Conservation (phyloP, 1,140 invertebrate genomes). For the Pseudomyrmex sp. region DNA sequence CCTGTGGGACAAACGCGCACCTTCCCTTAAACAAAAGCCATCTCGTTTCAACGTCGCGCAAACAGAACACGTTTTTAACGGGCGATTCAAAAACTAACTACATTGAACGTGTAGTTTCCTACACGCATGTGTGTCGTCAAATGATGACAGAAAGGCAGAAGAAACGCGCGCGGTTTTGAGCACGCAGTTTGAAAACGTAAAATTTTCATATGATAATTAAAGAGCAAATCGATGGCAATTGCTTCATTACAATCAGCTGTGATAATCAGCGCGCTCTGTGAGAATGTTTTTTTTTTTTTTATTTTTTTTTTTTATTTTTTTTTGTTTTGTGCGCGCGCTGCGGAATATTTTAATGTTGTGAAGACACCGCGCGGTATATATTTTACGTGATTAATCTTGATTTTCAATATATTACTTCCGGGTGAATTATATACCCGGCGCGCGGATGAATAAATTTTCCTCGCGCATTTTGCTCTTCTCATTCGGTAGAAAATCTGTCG, state of each 20-base stretch:
- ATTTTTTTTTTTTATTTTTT: not conserved
- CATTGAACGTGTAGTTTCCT: constrained; percentile 1
- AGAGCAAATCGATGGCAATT: constrained; percentile 12
- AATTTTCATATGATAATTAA: constrained; percentile 15
- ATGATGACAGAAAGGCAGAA: too few species aligned
- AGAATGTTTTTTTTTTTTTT: not conserved
- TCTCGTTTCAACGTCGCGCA: constrained; percentile 66
- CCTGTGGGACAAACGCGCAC: constrained; percentile 71
- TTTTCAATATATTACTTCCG: constrained; percentile 67
- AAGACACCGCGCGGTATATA: constrained; percentile 15
- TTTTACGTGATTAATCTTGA: constrained; percentile 62
- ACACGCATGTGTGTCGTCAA: not conserved
- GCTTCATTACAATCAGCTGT: not conserved
- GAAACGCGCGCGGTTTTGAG: too few species aligned
- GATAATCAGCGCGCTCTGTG: not conserved
- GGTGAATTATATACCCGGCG: constrained; percentile 56
- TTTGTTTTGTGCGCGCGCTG: not conserved
- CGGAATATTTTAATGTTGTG: constrained; percentile 28
- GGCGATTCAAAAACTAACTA: not conserved
- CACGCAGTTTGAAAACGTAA: not conserved
- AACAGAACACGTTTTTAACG: constrained; percentile 50
- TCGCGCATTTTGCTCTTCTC: constrained; percentile 56
- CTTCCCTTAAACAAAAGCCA: constrained; percentile 61
- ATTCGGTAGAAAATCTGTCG: constrained; percentile 70
- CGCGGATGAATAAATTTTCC: constrained; percentile 66